Conservation (phyloP, 2,888 invertebrate species). For the Subacronicta megacephala region DNA sequence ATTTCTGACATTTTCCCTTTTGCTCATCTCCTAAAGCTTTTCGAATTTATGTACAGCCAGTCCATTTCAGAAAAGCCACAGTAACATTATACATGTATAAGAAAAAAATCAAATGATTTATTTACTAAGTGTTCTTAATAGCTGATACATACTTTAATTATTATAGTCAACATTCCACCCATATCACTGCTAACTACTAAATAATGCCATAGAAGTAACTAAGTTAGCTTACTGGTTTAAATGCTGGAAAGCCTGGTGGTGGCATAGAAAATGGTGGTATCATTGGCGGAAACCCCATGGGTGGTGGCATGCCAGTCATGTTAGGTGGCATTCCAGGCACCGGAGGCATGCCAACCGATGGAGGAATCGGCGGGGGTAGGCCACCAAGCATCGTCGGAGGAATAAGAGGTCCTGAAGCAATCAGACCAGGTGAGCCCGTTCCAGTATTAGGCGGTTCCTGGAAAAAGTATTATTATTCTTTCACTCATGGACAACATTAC, state of each 20-base stretch:
- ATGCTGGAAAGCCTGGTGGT: slow-evolving; percentile 92
- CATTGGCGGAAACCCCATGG: slow-evolving; percentile 90
- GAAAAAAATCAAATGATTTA: too few relatives aligned
- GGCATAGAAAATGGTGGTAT: slow-evolving; percentile 94
- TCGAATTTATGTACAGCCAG: too few relatives aligned
- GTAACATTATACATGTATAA: too few relatives aligned
- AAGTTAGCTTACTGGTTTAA: slow-evolving; percentile 72
- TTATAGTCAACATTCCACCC: too few relatives aligned
- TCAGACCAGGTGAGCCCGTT: slow-evolving; percentile 80
- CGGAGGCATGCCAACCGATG: slow-evolving; percentile 87
- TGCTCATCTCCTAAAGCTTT: too few relatives aligned
- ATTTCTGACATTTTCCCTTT: too few relatives aligned
- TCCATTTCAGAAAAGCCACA: too few relatives aligned
- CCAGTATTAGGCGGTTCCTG: slow-evolving; percentile 79
- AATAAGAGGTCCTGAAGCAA: slow-evolving; percentile 72
- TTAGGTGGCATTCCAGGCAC: slow-evolving; percentile 83
- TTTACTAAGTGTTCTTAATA: too few relatives aligned
- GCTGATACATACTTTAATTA: too few relatives aligned
- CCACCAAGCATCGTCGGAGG: slow-evolving; percentile 83
- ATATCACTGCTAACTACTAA: too few relatives aligned
- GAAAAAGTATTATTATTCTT: slow-evolving; percentile 30
- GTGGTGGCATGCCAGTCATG: slow-evolving; percentile 81
- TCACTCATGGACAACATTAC: background rate
- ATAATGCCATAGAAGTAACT: background rate
- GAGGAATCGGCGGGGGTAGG: slow-evolving; percentile 86